Base-by-base conservation (phyloP, 2,113 vertebrate species). In the Entosphenus tridentatus region DNA sequence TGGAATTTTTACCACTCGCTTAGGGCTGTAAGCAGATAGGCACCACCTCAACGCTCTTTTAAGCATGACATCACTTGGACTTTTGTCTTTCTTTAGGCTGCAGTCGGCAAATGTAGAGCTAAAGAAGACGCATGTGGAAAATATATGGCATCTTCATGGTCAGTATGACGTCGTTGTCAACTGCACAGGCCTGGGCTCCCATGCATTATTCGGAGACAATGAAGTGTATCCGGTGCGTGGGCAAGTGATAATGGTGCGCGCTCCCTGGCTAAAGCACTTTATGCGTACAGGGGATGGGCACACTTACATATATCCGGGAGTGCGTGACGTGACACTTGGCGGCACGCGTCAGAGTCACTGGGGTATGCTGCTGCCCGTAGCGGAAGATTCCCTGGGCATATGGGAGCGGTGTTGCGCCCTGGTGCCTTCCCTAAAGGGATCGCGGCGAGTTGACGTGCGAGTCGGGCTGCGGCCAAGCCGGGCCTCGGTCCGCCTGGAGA, bases 191-290 rank as follows among this genome's bases (percentile, higher is more conserved):
- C 77, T 93, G 8, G 86, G 87, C 67, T 83, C 90, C 72, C 80
- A 57, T 16, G 57, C 72, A 11, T 76, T 96, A 21, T 76, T 73
- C 14, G 78, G 78, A 11, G 90, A 96, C 58, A 0, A 68, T 10
- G 1, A 73, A 11, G 57, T 93, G 5, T 73, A 81, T 69, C 84
- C 93, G 0, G 56, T 86, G 16, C 81, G 85, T 71, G 93, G 93
- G 2, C 92, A 96, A 74, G 79, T 96, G 3, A 80, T 95, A 16
- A 78, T 80, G 72, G 79, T 86, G 67, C 78, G 82, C 1, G 92
- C 89, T 13, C 87, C 93, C 10, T 96, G 93, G 92, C 72, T 96
- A 71, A 82, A 84, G 70, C 80, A 89, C 72, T 98, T 98, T 72
- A 79, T 93, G 74, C 77, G 85, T 55, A 85, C 85, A 0, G 82